A percentile compares a stretch with the other conserved stretches of the same genome.
Evolutionary conservation across 2,888 invertebrate species (phyloP).

Genomic region (Hedya salicella): DNA sequence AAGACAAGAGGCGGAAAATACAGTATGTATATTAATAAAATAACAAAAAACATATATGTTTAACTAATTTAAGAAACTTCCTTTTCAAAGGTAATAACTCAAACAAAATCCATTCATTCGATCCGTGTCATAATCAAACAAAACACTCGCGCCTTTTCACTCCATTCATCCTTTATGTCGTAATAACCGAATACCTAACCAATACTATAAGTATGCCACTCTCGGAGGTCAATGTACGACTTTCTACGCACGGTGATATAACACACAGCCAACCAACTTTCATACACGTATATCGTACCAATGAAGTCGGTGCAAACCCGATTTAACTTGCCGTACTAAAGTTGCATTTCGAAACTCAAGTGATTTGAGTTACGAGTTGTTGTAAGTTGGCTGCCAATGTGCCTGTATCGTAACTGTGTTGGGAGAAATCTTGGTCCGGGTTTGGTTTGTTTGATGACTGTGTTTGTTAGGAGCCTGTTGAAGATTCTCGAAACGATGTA

Average conservation of each 20-base stretch:
- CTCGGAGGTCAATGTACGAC: conserved; percentile 33
- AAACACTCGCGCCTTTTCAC: conserved; percentile 19
- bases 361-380: neutral
- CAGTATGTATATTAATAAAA: no score
- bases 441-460: conserved; percentile 1
- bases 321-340: neutral
- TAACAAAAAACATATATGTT: no score
- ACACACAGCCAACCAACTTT: neutral
- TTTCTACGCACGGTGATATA: conserved; percentile 37
- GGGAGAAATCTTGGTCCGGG: conserved; percentile 38
- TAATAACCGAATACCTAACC: conserved; percentile 29
- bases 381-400: neutral
- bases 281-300: neutral
- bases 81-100: no score
- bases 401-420: conserved; percentile 23
- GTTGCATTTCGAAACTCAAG: neutral
- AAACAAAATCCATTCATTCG: neutral
- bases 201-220: conserved; percentile 17
- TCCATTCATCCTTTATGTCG: conserved; percentile 38
- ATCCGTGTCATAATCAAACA: neutral
- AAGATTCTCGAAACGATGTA: conserved; percentile 1
- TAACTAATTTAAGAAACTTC: no score
- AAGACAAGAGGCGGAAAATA: no score
- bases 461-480: neutral
- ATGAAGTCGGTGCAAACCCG: no score